Base-by-base conservation (phyloP, 2,113 vertebrate genomes). In the Gulo gulo region DNA sequence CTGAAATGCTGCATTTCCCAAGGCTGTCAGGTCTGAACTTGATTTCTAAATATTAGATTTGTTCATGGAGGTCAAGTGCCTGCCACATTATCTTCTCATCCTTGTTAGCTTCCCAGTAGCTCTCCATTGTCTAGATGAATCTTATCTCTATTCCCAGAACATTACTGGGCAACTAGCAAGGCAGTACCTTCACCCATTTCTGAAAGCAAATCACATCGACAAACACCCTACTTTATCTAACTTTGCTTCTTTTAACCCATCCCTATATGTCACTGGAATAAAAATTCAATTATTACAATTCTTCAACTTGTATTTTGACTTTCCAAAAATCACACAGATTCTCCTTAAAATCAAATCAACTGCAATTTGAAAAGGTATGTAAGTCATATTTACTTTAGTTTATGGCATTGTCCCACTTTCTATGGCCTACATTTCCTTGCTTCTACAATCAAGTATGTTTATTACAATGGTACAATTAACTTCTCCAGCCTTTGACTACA, bases 211-310 rank as follows among this genome's bases (percentile, higher is more conserved):
- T n/a, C 92, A 36, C 18, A 59, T 36, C 34, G 14, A 88, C 34
- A 95, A 47, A 52, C 31, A 78, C 34, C 24, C 34, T 57, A 34
- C 84, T 67, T 88, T 81, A 63, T 36, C 31, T 59, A 65, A 47
- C 7, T 21, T 88, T 81, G 1, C 8, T 91, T 79, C 21, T 81
- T 97, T 91, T 50, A 73, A 45, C 1, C 4, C 20, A 71, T 67
- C 6, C 79, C 29, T 23, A 78, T 26, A 7, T 52, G 39, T n/a
- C 39, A 69, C 15, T 8, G 4, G 63, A 67, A 78, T 86, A 59
- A 89, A 97, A 96, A 69, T 93, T 63, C 45, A 83, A 36, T 15
- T 86, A 73, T 73, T 76, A 39, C 18, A 90, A 67, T 85, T 90
- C 5, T 74, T 81, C 15, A 96, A 21, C 9, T 90, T 96, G 21